Evolutionary conservation across 2,888 invertebrate genomes (phyloP).

Genomic region (Euzophera pinguis): DNA sequence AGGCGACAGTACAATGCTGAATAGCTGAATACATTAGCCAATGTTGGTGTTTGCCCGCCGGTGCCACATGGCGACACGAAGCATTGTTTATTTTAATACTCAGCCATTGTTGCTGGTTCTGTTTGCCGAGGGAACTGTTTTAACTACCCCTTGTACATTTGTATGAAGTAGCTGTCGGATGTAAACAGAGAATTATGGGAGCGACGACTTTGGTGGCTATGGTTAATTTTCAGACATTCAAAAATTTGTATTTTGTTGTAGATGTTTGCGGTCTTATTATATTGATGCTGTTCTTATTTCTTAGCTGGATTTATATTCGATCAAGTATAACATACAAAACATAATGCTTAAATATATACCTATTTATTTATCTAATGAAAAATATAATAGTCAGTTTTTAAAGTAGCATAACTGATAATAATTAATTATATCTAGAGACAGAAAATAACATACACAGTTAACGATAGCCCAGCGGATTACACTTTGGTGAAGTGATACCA

Average conservation of each 20-base stretch:
- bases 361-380: no score
- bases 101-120: constrained; percentile 68
- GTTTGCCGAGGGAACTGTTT: constrained; percentile 65
- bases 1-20: constrained; percentile 32
- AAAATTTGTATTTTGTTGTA: neutral
- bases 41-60: constrained; percentile 60
- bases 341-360: no score
- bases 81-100: constrained; percentile 77
- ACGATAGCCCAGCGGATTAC: no score
- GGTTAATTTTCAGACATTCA: constrained; percentile 2
- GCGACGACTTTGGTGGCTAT: neutral
- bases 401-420: no score
- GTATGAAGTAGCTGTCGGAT: constrained; percentile 35
- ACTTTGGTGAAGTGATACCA: no score
- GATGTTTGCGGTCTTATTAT: neutral
- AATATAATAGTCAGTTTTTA: no score
- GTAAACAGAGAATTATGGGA: constrained; percentile 10
- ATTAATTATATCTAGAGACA: no score
- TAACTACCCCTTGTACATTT: constrained; percentile 63
- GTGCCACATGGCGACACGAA: constrained; percentile 66
- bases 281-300: neutral
- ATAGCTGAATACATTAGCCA: constrained; percentile 71
- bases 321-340: no score
- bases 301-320: no score
- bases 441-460: no score